phyloP scores from a whole-genome alignment of 2,797 vertebrate species.

The Diceros bicornis region DNA sequence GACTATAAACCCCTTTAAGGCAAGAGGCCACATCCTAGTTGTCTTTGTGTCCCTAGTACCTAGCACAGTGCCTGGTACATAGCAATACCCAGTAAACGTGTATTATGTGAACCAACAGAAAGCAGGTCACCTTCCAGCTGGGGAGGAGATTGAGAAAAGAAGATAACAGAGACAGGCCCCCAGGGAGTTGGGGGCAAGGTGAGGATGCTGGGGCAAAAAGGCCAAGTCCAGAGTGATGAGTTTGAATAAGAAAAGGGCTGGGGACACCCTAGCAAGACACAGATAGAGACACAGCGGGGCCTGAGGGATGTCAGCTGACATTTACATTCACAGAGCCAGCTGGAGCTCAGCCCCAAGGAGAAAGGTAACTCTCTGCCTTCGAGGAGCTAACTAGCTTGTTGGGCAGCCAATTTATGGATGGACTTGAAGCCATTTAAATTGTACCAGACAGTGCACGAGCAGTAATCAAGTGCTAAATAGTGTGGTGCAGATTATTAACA shows the following conservation, averaged over 20 bases:
- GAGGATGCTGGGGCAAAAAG: background rate
- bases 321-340: background rate
- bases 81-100: background rate
- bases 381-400: background rate
- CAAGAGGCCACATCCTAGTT: background rate
- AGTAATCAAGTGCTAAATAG: background rate
- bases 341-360: background rate
- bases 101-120: background rate
- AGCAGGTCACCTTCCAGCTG: background rate
- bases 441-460: background rate
- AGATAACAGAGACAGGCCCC: background rate
- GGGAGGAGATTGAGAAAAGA: background rate
- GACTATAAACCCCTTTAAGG: background rate
- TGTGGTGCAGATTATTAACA: background rate
- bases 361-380: background rate
- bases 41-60: background rate
- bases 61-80: background rate
- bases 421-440: background rate
- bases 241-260: background rate
- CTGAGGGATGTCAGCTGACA: background rate
- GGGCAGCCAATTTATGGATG: background rate
- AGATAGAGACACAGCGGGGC: background rate
- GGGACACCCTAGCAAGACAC: too few species aligned
- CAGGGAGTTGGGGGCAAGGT: background rate
- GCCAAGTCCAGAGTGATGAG: background rate